phyloP scores from a whole-genome alignment of 53 echinoderm and acorn worm species.

The Arbacia lixula region DNA sequence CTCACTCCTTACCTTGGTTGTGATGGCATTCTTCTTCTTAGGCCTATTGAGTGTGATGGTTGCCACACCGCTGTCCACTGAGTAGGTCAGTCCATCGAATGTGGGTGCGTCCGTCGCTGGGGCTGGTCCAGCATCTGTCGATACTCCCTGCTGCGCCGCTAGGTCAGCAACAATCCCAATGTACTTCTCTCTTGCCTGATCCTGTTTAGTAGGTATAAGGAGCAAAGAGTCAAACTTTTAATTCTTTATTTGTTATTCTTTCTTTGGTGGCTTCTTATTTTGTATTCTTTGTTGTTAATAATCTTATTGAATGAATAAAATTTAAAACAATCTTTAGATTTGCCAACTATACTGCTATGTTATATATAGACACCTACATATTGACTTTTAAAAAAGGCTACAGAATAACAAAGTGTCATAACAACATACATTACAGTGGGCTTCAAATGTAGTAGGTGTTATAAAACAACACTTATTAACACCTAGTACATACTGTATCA shows the following conservation, averaged over 20 bases:
- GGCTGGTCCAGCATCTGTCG: constrained; percentile 14
- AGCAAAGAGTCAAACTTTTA: neutral
- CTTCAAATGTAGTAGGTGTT: too few species aligned
- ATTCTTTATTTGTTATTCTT: neutral
- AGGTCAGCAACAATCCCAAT: constrained; percentile 74
- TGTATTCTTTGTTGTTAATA: too few species aligned
- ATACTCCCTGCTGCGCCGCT: constrained; percentile 65
- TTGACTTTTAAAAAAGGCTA: too few species aligned
- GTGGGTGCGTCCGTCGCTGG: constrained; percentile 27
- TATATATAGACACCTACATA: too few species aligned
- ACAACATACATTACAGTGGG: too few species aligned
- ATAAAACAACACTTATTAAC: too few species aligned
- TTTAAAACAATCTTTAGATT: too few species aligned
- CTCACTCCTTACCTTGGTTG: constrained; percentile 57
- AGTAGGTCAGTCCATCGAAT: constrained; percentile 58
- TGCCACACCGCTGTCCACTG: constrained; percentile 72
- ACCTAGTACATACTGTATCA: too few species aligned
- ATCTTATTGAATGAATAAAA: too few species aligned
- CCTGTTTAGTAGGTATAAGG: constrained; percentile 52
- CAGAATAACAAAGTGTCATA: too few species aligned
- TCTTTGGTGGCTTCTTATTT: neutral
- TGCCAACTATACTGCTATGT: too few species aligned
- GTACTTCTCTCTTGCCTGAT: constrained; percentile 82
- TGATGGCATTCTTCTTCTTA: constrained; percentile 83
- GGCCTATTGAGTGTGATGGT: constrained; percentile 93